Evolutionary conservation across 2,888 invertebrate species (phyloP), one percentile per base, ranked within the genome.

Genomic region (Eupithecia insigniata): DNA sequence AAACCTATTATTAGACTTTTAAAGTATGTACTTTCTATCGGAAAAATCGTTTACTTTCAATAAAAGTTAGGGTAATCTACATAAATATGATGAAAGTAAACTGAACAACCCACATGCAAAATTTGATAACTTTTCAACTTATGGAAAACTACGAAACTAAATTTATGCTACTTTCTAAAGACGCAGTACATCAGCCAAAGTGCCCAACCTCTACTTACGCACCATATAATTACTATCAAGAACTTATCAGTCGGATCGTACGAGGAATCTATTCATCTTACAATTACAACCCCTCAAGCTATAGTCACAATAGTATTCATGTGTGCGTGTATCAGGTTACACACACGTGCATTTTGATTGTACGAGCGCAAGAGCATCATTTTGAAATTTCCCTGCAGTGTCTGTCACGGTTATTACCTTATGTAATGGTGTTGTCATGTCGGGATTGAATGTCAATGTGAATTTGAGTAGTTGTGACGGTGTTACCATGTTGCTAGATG

Each of bases 341-440:
- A 73, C 64, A 78, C 78, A 80, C 80, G 80, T 78, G 80, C 76
- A 78, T 73, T 39, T 55, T 46, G 14, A 61, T 39, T 66, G 43
- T 71, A 60, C 69, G 71, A 69, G 72, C 72, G 74, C 77, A 30
- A 70, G 67, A 73, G 76, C 77, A 78, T 72, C 71, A 76, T 79
- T 76, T 73, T 71, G 76, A 74, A 74, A 77, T 78, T 78, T 79
- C 79, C 76, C 76, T 76, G 70, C 76, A 62, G 74, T 69, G 72
- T 77, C 76, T 78, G 78, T 78, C 79, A 79, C 75, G 79, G 79
- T 75, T 78, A 76, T 79, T 78, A 77, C 78, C 76, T 79, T 76
- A 78, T 76, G 76, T 78, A 79, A 78, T 78, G 75, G 76, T 75
- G 74, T 71, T 76, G 77, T 78, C 78, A 79, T 77, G 70, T 74